These are phyloP conservation scores for Pantherophis vulpinus DNA, from an alignment of 2,797 vertebrate species.

Conservation along the genomic window DNA sequence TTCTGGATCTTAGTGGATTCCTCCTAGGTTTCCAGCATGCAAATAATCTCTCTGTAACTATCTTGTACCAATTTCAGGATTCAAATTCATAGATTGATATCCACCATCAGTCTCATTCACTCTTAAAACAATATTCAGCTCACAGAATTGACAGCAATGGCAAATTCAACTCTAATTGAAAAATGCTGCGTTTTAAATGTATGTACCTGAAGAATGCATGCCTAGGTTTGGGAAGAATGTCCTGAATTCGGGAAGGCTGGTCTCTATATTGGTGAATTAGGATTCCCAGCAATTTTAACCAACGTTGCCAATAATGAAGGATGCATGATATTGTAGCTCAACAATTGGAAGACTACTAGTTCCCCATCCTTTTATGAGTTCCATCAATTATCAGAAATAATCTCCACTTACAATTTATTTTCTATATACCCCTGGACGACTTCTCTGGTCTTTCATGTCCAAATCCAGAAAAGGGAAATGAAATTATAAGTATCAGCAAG, in stretches of 20 bases:
- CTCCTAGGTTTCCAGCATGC: background rate
- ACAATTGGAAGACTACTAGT: background rate
- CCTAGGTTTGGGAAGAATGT: background rate
- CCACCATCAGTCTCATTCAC: background rate
- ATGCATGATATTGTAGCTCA: background rate
- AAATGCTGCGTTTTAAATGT: background rate
- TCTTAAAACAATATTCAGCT: background rate
- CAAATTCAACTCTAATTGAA: background rate
- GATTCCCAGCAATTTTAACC: background rate
- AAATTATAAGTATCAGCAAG: background rate
- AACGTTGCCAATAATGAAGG: background rate
- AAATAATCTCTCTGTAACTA: background rate
- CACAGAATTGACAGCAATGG: background rate
- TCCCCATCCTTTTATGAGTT: background rate
- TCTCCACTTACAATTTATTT: background rate
- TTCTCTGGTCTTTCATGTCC: background rate
- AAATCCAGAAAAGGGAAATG: background rate
- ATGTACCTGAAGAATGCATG: background rate
- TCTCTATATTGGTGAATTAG: background rate
- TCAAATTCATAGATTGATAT: background rate
- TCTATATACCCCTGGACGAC: background rate
- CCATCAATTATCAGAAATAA: background rate
- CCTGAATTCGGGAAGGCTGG: background rate
- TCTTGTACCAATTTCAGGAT: background rate
- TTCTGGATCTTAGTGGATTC: background rate